Base-by-base conservation (phyloP, 1,140 invertebrate genomes). In the Nephila pilipes region DNA sequence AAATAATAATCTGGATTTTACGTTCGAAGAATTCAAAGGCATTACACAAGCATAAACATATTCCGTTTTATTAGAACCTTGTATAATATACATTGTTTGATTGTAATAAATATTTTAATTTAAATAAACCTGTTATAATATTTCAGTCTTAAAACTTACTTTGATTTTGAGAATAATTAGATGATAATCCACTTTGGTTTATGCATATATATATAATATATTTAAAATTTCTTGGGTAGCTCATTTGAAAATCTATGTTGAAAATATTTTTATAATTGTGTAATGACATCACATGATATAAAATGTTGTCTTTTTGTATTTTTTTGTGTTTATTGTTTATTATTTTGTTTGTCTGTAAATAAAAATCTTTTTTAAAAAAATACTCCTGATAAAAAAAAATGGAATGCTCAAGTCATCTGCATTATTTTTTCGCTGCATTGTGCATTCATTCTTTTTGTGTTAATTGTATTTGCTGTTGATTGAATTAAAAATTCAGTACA, bases 111-210 rank as follows among this genome's bases (percentile, higher is more conserved):
- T 92, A 92, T 92, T 92, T 92, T 92, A 92, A 85, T 92, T 92
- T 92, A 92, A 92, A 92, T 92, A 92, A 92, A 92, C 65, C 90
- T 92, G 90, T 92, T 92, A 92, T 92, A 92, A 92, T 92, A 92
- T 92, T 85, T 92, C 32, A 85, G 80, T 85, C 55, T 55, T 75
- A 57, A 79, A 88, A 12, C 6, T 46, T 85, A 22, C 83, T 83
- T 4, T 83, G 5, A 83, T 83, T 83, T 83, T 83, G 36, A 12
- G 54, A 18, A 16, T 36, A 46, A 10, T 46, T 46, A 46, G 46
- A 10, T 46, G 6, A 10, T 46, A 46, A 46, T 46, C 46, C 46
- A 46, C 6, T 46, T 46, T 46, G 46, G 46, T 46, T 46, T 46
- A 46, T 46, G 46, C 46, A 46, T 46, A 46, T 46, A 10, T 46